Evolutionary conservation across 1,140 invertebrate genomes (phyloP).

Genomic region (Conus betulinus): DNA sequence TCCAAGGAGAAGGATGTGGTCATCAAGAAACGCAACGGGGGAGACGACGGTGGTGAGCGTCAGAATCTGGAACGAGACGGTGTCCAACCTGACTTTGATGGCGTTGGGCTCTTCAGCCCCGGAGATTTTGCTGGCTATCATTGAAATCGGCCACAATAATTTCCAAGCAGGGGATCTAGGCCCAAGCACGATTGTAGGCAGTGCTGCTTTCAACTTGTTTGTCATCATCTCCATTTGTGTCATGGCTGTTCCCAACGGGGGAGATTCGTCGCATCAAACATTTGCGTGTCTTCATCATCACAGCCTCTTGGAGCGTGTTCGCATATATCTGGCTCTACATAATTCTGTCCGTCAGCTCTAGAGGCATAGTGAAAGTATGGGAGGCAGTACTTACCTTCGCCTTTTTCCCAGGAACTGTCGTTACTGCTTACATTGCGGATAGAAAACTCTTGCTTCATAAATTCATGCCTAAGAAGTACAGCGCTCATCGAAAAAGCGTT

Average conservation of each 20-base stretch:
- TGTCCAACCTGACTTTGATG: conserved; percentile 99
- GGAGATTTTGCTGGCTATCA: conserved; percentile 89
- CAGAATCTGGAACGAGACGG: conserved; percentile 93
- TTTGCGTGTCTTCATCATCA: conserved; percentile 97
- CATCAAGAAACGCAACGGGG: conserved; percentile 86
- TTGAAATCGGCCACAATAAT: conserved; percentile 72
- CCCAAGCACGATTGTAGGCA: conserved; percentile 98
- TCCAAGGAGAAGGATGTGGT: conserved; percentile 95
- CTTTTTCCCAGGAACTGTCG: conserved; percentile 97
- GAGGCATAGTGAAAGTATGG: conserved; percentile 88
- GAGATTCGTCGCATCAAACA: conserved; percentile 97
- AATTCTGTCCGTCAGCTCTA: conserved; percentile 91
- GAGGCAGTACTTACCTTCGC: conserved; percentile 95
- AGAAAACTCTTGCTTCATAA: conserved; percentile 86
- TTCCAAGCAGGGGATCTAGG: conserved; percentile 97
- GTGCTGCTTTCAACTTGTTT: conserved; percentile 98
- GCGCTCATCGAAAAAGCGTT: conserved; percentile 89
- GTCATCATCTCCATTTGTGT: conserved; percentile 98
- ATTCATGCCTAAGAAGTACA: conserved; percentile 92
- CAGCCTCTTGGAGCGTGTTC: conserved; percentile 97
- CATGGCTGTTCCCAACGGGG: conserved; percentile 92
- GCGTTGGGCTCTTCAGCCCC: conserved; percentile 99
- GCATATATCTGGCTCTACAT: conserved; percentile 99
- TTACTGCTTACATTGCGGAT: conserved; percentile 97
- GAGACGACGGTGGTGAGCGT: conserved; percentile 90